Evolutionary conservation across 2,113 vertebrate species (phyloP), one percentile per base, ranked within the genome.

Genomic region (Ovis aries): DNA sequence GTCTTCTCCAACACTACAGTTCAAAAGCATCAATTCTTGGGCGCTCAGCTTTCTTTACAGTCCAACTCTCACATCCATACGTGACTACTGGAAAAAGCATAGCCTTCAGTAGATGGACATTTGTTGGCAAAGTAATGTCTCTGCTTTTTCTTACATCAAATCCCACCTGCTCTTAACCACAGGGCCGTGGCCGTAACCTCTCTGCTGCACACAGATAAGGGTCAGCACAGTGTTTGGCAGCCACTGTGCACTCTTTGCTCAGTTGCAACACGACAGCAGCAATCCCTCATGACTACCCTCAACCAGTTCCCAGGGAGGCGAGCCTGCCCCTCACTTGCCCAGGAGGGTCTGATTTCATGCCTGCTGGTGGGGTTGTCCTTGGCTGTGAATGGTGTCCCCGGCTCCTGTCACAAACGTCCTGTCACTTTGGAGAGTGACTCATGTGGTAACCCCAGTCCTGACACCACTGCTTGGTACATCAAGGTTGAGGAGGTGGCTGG

Each of bases 211-310:
- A 9, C 6, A 74, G 50, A 83, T 10, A 7, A 2, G 2, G 4
- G 36, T 77, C n/a, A 59, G 36, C 36, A 11, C n/a, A 6, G 36
- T 7, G 53, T 33, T 33, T 43, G 71, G 29, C 5, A 60, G n/a
- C 55, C 0, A 0, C 1, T 13, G 16, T 6, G 53, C 1, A 0
- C 52, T 13, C 33, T 29, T 15, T 1, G 16, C 31, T 45, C 9
- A 4, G 29, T 11, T 29, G 81, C 19, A 21, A 8, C 29, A 11
- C 0, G 3, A 21, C 25, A 15, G 9, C 3, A 13, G 67, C 6
- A 55, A 21, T 14, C 16, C 36, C 43, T 36, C 36, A 3, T 9
- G 36, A 27, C 45, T 2, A 2, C 45, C 92, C 25, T n/a, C 55
- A 5, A 1, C 45, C 48, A 8, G n/a, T 80, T 60, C 45, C 31